A percentile compares a stretch with the other conserved stretches of the same genome.
These are phyloP conservation scores for Clarias pachynema DNA, from an alignment of 2,797 vertebrate species.

Conservation along the genomic window DNA sequence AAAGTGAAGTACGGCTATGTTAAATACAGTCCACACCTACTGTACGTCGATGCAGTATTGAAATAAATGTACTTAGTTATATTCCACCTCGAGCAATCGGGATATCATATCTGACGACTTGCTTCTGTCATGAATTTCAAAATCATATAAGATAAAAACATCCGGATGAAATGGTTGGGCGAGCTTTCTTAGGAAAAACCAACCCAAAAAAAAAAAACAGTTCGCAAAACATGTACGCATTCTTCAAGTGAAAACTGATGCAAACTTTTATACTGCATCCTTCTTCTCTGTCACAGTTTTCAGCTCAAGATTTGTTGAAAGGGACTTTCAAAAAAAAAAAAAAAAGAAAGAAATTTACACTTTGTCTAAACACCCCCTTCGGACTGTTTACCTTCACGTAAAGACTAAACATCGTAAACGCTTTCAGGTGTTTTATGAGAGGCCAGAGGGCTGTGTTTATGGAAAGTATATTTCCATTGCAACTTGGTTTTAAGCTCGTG, in stretches of 20 bases:
- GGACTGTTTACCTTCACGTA: constrained; percentile 32
- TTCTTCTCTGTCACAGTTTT: neutral
- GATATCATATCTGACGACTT: neutral
- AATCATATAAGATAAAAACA: neutral
- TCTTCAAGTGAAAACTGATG: neutral
- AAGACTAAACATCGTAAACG: constrained; percentile 27
- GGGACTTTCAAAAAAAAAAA: neutral
- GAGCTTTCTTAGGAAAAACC: neutral
- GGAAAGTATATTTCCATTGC: constrained; percentile 56
- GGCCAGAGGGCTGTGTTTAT: constrained; percentile 63
- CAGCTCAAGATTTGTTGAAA: constrained; percentile 7
- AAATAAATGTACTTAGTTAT: too few relatives aligned
- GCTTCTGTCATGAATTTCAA: neutral
- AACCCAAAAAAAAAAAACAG: neutral
- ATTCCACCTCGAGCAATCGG: neutral
- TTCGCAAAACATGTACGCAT: neutral
- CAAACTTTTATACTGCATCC: neutral
- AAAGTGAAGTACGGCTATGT: too few relatives aligned
- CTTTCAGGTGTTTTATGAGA: constrained; percentile 44
- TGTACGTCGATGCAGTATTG: too few relatives aligned
- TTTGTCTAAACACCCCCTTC: constrained; percentile 19
- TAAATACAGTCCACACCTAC: too few relatives aligned
- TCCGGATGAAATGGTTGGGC: neutral
- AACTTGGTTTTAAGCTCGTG: constrained; percentile 56
- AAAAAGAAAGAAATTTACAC: neutral